These are phyloP conservation scores for Eurypyga helias DNA, from an alignment of 2,113 vertebrate genomes.

Conservation along the genomic window DNA sequence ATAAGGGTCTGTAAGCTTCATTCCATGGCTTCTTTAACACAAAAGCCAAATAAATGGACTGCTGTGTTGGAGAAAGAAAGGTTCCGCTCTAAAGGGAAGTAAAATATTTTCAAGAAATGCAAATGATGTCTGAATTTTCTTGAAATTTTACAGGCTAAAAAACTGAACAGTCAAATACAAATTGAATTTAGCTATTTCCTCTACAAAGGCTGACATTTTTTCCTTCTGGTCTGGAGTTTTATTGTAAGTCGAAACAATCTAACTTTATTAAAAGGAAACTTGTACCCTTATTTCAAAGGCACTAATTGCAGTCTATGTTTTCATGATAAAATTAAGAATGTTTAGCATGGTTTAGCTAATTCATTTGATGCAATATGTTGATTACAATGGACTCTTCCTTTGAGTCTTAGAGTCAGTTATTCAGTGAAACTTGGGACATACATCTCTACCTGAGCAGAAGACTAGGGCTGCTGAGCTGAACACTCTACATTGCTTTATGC, in stretches of 20 bases:
- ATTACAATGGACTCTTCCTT: background rate
- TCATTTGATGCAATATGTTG: background rate
- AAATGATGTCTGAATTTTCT: background rate
- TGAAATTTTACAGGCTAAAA: background rate
- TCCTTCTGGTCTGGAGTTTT: background rate
- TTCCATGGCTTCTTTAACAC: background rate
- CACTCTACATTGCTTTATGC: background rate
- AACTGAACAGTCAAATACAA: background rate
- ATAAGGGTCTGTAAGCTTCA: background rate
- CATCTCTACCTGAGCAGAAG: background rate
- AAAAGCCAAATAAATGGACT: background rate
- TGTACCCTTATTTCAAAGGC: background rate
- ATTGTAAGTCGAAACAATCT: background rate
- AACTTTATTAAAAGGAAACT: background rate
- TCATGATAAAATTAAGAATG: background rate
- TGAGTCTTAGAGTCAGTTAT: background rate
- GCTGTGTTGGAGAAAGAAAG: background rate
- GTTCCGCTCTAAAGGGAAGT: background rate
- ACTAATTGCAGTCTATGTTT: background rate
- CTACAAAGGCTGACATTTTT: background rate
- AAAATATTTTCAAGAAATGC: background rate
- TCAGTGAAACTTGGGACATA: background rate
- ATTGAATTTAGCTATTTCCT: background rate
- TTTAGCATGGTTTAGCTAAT: background rate
- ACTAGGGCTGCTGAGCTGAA: background rate